Conservation (phyloP, 2,888 invertebrate genomes). For the Noctuana brunneofusca region DNA sequence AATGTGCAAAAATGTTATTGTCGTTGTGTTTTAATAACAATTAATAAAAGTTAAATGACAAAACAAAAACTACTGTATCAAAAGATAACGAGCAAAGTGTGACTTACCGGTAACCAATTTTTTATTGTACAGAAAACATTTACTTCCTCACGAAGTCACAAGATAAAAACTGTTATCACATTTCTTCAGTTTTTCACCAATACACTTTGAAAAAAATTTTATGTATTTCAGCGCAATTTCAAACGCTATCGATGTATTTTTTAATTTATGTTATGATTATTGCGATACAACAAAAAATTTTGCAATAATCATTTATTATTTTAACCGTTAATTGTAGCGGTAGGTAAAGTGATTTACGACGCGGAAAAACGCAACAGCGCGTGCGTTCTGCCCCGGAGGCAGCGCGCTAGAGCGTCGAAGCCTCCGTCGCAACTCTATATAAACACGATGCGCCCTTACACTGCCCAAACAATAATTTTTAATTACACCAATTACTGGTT, state of each 20-base stretch:
- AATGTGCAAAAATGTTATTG: too few relatives aligned
- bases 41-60: neutral
- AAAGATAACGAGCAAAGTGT: conserved; percentile 24
- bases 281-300: neutral
- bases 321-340: neutral
- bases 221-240: neutral
- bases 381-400: conserved; percentile 51
- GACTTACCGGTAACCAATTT: conserved; percentile 37
- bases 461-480: conserved; percentile 55
- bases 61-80: conserved; percentile 15
- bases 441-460: conserved; percentile 63
- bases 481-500: conserved; percentile 69
- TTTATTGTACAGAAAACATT: conserved; percentile 34
- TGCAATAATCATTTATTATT: neutral
- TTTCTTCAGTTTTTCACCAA: conserved; percentile 39
- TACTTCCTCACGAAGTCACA: conserved; percentile 37
- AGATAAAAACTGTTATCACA: conserved; percentile 43
- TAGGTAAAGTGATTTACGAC: conserved; percentile 25
- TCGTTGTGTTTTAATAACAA: neutral
- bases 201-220: conserved; percentile 21
- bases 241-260: neutral
- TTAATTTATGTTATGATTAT: neutral
- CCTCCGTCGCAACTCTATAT: conserved; percentile 61
- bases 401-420: conserved; percentile 54
- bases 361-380: conserved; percentile 42